phyloP scores from a whole-genome alignment of 1,140 invertebrate genomes.

The Micrasema longulum region DNA sequence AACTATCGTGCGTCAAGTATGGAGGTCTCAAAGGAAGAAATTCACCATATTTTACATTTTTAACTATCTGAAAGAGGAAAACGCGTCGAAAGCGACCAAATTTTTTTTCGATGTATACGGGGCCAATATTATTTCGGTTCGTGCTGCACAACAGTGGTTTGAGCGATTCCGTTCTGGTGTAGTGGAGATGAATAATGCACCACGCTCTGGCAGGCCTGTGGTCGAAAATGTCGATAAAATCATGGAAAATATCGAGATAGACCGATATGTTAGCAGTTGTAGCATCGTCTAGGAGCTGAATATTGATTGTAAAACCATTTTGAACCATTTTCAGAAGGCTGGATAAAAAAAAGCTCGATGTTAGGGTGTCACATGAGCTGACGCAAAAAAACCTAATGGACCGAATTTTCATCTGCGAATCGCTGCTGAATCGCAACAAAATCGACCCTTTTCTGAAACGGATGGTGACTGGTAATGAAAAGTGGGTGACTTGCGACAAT shows the following conservation, averaged over 20 bases:
- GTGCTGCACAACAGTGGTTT: conserved; percentile 22
- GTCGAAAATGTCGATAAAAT: conserved; percentile 22
- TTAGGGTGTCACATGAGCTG: conserved; percentile 11
- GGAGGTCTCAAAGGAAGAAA: too few relatives aligned
- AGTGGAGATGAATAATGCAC: conserved; percentile 20
- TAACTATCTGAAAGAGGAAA: too few relatives aligned
- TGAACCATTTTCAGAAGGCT: too few relatives aligned
- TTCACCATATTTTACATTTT: too few relatives aligned
- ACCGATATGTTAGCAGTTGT: conserved; percentile 15
- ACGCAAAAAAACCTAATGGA: conserved; percentile 16
- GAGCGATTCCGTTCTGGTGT: conserved; percentile 19
- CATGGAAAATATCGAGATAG: conserved; percentile 24
- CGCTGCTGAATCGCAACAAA: conserved; percentile 8
- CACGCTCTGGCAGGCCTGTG: conserved; percentile 12
- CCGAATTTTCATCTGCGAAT: conserved; percentile 14
- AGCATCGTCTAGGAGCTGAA: conserved; percentile 7
- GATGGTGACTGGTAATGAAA: conserved; percentile 12
- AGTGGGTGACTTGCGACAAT: conserved; percentile 18
- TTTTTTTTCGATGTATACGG: conserved; percentile 23
- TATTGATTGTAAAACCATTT: too few relatives aligned
- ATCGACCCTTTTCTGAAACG: conserved; percentile 17
- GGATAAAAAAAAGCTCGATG: conserved; percentile 18
- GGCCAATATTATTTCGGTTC: conserved; percentile 13
- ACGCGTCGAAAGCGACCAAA: too few relatives aligned
- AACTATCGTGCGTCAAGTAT: too few relatives aligned